A percentile compares a stretch with the other conserved stretches of the same genome.
Evolutionary conservation across 2,113 vertebrate species (phyloP).

Genomic region (Protobothrops mucrosquamatus): DNA sequence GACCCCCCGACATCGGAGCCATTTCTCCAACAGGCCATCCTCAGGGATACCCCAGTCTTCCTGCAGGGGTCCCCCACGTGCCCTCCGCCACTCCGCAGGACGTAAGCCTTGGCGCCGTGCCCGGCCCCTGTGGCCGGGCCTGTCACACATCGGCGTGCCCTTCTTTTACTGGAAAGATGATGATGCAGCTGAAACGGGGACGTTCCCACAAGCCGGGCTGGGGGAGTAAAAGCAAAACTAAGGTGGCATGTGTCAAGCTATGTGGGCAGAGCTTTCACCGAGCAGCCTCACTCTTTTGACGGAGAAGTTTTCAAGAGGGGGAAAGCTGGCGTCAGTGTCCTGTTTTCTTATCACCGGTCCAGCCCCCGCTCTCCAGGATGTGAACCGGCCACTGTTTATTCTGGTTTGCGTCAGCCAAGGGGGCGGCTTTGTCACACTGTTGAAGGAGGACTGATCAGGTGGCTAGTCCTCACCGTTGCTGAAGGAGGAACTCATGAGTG

Average conservation of each 20-base stretch:
- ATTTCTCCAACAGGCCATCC: not conserved
- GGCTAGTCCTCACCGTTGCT: not conserved
- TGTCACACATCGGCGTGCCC: not conserved
- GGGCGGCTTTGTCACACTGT: not conserved
- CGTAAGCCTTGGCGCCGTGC: too few relatives aligned
- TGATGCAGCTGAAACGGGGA: not conserved
- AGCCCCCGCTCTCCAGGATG: not conserved
- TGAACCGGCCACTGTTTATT: not conserved
- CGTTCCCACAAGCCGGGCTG: not conserved
- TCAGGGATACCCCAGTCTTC: not conserved
- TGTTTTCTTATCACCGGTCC: not conserved
- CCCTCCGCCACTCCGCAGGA: not conserved
- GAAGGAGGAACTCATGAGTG: not conserved
- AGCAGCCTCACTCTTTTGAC: not conserved
- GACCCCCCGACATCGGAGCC: not conserved
- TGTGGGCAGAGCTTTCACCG: not conserved
- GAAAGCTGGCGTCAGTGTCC: not conserved
- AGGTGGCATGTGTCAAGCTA: not conserved
- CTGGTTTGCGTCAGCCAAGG: not conserved
- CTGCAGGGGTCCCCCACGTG: not conserved
- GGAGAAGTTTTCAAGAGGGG: not conserved
- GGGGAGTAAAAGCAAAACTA: not conserved
- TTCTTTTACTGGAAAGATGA: not conserved
- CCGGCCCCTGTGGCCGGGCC: too few relatives aligned
- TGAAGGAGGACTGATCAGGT: not conserved